Evolutionary conservation across 2,113 vertebrate genomes (phyloP).

Genomic region (Lagenorhynchus albirostris): DNA sequence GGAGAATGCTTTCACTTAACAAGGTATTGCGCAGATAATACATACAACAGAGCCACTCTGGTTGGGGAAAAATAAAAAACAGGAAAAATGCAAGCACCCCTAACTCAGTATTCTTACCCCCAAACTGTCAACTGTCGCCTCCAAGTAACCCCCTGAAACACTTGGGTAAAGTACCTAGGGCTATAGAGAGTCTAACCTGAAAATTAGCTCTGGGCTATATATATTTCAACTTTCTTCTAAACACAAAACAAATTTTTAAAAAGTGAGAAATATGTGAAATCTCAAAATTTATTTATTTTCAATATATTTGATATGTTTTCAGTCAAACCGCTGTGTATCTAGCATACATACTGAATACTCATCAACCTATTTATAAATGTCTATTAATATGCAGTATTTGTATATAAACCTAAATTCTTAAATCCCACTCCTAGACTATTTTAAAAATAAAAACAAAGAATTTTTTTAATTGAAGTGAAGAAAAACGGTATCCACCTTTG

Average conservation of each 20-base stretch:
- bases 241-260: not conserved
- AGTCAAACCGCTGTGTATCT: not conserved
- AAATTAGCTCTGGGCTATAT: not conserved
- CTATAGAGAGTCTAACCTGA: not conserved
- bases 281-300: not conserved
- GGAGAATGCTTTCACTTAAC: not conserved
- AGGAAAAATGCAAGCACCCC: not conserved
- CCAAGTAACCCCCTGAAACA: not conserved
- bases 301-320: not conserved
- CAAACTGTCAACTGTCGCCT: not conserved
- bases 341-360: not conserved
- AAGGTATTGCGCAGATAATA: not conserved
- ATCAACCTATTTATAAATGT: not conserved
- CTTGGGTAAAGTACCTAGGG: not conserved
- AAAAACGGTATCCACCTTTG: slow-evolving; percentile 27
- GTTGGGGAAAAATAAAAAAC: not conserved
- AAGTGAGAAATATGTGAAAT: not conserved
- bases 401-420: slow-evolving; percentile 15
- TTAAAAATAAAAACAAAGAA: not conserved
- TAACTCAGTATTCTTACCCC: not conserved
- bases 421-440: not conserved
- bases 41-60: not conserved
- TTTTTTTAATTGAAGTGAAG: not conserved
- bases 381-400: not conserved
- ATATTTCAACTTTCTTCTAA: not conserved